Evolutionary conservation across 2,888 invertebrate genomes (phyloP).

Genomic region (Drosophila pseudotakahashii): DNA sequence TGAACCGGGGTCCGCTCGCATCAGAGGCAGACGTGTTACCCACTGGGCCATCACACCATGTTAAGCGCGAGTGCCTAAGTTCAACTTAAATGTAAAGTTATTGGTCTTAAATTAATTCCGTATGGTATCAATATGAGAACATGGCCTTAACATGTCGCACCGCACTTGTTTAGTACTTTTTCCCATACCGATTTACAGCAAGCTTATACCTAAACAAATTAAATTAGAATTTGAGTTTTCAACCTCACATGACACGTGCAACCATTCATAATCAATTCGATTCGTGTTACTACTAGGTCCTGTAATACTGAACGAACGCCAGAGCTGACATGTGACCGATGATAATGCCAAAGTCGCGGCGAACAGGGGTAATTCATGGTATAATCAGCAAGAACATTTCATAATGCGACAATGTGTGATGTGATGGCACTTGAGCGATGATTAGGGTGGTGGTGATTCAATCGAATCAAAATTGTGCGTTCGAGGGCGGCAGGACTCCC

Average conservation of each 20-base stretch:
- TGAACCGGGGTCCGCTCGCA: no score
- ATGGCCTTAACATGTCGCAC: background rate
- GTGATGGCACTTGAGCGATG: slow-evolving; percentile 58
- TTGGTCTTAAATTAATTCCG: no score
- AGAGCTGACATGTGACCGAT: slow-evolving; percentile 45
- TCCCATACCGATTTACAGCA: background rate
- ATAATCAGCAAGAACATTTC: slow-evolving; percentile 59
- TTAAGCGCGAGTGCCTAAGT: no score
- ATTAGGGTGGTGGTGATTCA: slow-evolving; percentile 57
- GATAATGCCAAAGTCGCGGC: slow-evolving; percentile 26
- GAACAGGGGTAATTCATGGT: slow-evolving; percentile 49
- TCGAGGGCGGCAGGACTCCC: slow-evolving; percentile 9
- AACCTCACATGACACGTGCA: slow-evolving; percentile 75
- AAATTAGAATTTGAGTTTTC: slow-evolving; percentile 39
- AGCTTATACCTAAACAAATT: background rate
- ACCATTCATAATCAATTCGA: slow-evolving; percentile 80
- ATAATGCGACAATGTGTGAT: slow-evolving; percentile 60
- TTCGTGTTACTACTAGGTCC: slow-evolving; percentile 55
- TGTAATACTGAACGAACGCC: slow-evolving; percentile 14
- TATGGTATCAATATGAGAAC: no score
- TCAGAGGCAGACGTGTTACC: no score
- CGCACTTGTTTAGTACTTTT: background rate
- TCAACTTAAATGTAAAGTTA: no score
- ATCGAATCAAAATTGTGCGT: slow-evolving; percentile 41
- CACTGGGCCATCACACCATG: no score